A percentile compares a stretch with the other conserved stretches of the same genome.
Conservation (phyloP, 2,797 vertebrate genomes). For the Sylvia borin region DNA sequence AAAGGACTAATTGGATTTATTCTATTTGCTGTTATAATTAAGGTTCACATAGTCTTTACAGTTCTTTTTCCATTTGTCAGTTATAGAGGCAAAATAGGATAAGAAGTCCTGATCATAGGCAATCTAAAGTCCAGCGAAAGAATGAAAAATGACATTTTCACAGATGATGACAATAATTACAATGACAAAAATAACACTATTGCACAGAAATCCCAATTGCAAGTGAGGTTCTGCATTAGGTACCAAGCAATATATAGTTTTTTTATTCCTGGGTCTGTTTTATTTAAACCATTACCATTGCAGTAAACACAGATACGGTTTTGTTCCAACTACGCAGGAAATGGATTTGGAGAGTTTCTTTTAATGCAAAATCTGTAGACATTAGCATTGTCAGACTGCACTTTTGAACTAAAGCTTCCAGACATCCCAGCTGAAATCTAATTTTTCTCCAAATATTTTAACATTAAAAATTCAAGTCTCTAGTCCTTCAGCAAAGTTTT, state of each 20-base stretch:
- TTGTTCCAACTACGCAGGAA: neutral
- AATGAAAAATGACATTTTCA: neutral
- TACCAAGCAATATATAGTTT: neutral
- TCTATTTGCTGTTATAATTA: constrained; percentile 39
- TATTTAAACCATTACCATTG: neutral
- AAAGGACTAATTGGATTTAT: constrained; percentile 15
- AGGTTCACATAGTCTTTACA: neutral
- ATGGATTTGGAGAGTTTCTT: neutral
- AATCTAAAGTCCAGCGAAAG: neutral
- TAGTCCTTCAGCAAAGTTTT: neutral
- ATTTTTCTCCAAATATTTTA: neutral
- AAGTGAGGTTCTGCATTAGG: neutral
- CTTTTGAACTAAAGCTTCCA: neutral
- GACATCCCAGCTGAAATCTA: neutral
- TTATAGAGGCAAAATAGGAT: neutral
- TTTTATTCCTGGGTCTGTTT: neutral
- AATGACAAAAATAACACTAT: neutral
- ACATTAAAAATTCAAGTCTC: neutral
- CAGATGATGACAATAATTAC: neutral
- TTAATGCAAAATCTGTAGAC: neutral
- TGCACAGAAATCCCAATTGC: neutral
- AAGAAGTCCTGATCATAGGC: neutral
- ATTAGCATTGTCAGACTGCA: neutral
- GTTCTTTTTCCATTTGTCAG: neutral
- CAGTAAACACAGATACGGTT: neutral